phyloP scores from a whole-genome alignment of 2,113 vertebrate genomes.

The Okapia johnstoni region DNA sequence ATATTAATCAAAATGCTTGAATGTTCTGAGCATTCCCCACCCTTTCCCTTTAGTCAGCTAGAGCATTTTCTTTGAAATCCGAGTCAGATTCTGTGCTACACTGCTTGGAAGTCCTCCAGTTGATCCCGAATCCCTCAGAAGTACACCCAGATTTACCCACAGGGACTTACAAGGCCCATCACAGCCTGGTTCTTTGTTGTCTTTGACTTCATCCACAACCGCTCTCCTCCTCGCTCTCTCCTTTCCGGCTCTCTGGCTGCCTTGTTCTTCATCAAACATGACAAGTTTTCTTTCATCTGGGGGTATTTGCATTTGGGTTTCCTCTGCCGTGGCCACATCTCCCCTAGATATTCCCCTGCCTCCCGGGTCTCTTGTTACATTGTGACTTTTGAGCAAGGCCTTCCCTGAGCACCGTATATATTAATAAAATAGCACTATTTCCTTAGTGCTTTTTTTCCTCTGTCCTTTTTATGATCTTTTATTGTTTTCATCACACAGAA shows the following conservation, averaged over 20 bases:
- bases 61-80: not conserved
- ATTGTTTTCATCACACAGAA: not conserved
- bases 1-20: not conserved
- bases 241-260: not conserved
- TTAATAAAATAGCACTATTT: not conserved
- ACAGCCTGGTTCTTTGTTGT: not conserved
- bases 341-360: accelerated
- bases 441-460: not conserved
- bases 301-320: not conserved
- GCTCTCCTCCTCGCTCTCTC: no score
- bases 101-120: not conserved
- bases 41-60: not conserved
- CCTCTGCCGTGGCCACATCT: not conserved
- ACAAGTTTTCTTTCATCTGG: not conserved
- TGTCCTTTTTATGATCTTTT: not conserved
- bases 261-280: not conserved
- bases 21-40: not conserved
- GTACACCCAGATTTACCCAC: not conserved
- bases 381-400: not conserved
- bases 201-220: not conserved
- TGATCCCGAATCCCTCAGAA: not conserved
- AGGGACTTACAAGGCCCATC: not conserved
- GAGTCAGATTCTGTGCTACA: not conserved
- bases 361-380: not conserved
- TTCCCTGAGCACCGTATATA: not conserved